Evolutionary conservation across 92 coral and sea anemone genomes (phyloP).

Genomic region (Actinostola sp.): DNA sequence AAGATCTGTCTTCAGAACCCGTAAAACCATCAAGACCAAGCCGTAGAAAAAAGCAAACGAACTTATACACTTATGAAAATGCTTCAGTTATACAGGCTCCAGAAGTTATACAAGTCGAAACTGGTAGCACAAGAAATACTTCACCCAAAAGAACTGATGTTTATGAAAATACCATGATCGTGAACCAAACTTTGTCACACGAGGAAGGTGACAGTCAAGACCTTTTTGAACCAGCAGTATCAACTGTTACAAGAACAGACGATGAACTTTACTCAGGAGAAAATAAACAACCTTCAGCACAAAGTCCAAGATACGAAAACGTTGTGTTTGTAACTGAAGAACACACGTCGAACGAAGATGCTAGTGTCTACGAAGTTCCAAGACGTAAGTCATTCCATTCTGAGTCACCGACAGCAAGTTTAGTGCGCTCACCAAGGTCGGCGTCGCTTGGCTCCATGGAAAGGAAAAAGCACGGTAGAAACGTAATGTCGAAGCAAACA

Average conservation of each 20-base stretch:
- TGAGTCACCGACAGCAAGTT: slow-evolving; percentile 3
- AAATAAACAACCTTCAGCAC: neutral
- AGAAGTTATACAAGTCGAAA: neutral
- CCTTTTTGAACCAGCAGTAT: neutral
- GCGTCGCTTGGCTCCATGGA: slow-evolving; percentile 31
- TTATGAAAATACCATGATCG: neutral
- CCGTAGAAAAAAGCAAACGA: neutral
- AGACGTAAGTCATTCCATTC: slow-evolving; percentile 21
- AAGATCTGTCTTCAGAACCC: no score
- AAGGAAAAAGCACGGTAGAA: slow-evolving; percentile 3
- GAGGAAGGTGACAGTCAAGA: neutral
- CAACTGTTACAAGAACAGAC: neutral
- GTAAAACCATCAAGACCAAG: no score
- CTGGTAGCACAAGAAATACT: neutral
- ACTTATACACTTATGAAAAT: slow-evolving; percentile 5
- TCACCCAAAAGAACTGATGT: slow-evolving; percentile 2
- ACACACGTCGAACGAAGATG: slow-evolving; percentile 3
- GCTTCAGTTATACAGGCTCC: neutral
- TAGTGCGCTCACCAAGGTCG: slow-evolving; percentile 19
- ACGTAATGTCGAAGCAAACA: neutral
- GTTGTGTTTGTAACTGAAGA: slow-evolving; percentile 9
- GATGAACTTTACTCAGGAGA: neutral
- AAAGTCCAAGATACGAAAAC: slow-evolving; percentile 17
- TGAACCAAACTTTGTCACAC: neutral
- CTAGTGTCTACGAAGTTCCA: slow-evolving; percentile 21